Evolutionary conservation across 1,140 invertebrate genomes (phyloP).

Genomic region (Lepidotrigona ventralis): DNA sequence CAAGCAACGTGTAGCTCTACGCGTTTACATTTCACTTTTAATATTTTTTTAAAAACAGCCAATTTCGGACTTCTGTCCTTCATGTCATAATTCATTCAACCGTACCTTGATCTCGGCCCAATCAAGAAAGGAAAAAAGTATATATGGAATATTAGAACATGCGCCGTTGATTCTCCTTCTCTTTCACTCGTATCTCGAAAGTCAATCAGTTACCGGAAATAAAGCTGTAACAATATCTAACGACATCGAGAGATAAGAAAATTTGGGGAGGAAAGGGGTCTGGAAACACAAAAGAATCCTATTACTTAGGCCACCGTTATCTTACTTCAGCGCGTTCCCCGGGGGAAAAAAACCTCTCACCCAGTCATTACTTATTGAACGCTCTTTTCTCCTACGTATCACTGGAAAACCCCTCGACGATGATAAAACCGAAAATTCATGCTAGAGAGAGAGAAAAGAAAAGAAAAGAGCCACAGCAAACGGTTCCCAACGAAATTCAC

Average conservation of each 20-base stretch:
- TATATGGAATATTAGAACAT: not conserved
- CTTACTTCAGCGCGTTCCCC: not conserved
- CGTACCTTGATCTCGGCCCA: no score
- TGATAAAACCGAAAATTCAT: not conserved
- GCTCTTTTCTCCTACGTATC: not conserved
- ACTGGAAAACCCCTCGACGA: no score
- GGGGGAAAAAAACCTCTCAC: not conserved
- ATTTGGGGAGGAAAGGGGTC: not conserved
- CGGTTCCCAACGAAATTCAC: not conserved
- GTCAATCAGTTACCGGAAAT: not conserved
- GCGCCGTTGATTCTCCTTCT: not conserved
- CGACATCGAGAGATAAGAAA: not conserved
- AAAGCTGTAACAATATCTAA: not conserved
- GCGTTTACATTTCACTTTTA: no score
- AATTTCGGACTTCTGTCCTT: no score
- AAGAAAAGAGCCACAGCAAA: no score
- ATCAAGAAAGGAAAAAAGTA: not conserved
- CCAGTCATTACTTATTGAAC: not conserved
- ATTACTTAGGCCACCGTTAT: conserved; percentile 2
- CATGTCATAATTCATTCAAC: no score
- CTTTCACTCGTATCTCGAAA: not conserved
- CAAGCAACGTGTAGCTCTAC: no score
- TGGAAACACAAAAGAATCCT: not conserved
- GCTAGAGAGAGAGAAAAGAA: no score
- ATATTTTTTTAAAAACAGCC: no score